These are phyloP conservation scores for Drymodes brunneopygia DNA, from an alignment of 2,113 vertebrate genomes.

Conservation along the genomic window DNA sequence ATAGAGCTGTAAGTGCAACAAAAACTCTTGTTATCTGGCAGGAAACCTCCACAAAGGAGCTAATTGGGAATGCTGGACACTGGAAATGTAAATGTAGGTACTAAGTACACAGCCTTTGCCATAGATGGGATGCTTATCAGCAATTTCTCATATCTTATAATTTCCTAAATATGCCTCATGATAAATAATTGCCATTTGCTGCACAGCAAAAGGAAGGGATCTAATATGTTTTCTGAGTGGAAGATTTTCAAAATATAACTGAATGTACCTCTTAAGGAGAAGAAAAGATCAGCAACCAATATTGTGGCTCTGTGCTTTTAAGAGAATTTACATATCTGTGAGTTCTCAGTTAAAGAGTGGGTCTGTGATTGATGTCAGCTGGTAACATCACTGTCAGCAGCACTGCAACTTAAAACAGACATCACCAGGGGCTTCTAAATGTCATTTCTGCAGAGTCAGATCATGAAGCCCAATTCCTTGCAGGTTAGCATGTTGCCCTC, in stretches of 20 bases:
- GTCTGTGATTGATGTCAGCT: not conserved
- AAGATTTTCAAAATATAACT: not conserved
- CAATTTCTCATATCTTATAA: not conserved
- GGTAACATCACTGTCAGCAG: not conserved
- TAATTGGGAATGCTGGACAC: not conserved
- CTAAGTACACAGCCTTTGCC: not conserved
- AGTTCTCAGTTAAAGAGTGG: not conserved
- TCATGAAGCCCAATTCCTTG: not conserved
- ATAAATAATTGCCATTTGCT: not conserved
- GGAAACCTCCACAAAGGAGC: not conserved
- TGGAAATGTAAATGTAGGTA: not conserved
- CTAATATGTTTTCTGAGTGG: not conserved
- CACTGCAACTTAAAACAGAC: not conserved
- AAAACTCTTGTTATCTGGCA: not conserved
- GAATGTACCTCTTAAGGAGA: not conserved
- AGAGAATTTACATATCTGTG: not conserved
- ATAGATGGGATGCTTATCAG: not conserved
- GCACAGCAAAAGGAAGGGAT: not conserved
- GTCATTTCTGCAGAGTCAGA: not conserved
- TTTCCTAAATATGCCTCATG: not conserved
- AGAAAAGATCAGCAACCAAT: not conserved
- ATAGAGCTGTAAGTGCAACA: not conserved
- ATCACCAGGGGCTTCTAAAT: slow-evolving; percentile 11
- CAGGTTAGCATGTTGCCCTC: not conserved
- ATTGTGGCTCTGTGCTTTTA: not conserved